Evolutionary conservation across 2,113 vertebrate species (phyloP).

Genomic region (Ammodytes marinus): DNA sequence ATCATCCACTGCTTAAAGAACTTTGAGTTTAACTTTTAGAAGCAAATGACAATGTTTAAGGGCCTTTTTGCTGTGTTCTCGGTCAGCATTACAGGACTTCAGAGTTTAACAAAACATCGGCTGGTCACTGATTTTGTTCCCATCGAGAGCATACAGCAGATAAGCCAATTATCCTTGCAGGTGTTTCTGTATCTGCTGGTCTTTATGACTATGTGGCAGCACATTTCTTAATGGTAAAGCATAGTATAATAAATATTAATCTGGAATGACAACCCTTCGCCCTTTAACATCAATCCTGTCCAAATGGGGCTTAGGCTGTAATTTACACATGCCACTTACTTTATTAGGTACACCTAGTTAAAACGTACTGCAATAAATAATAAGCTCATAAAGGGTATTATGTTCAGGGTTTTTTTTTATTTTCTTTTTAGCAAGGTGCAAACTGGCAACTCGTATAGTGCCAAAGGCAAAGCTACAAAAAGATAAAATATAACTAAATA

Average conservation of each 20-base stretch:
- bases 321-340: no score
- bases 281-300: no score
- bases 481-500: neutral
- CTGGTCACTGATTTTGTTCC: constrained; percentile 24
- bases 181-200: no score
- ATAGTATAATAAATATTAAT: no score
- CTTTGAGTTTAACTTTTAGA: neutral
- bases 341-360: no score
- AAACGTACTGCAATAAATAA: neutral
- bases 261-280: no score
- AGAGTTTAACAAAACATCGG: constrained; percentile 10
- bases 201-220: no score
- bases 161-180: no score
- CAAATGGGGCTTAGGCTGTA: no score
- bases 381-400: neutral
- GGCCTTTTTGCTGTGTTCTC: neutral
- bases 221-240: no score
- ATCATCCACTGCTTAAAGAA: constrained; percentile 5
- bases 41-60: constrained; percentile 1
- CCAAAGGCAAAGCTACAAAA: neutral
- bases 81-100: neutral
- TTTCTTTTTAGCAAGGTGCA: neutral
- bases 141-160: neutral
- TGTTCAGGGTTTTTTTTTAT: neutral
- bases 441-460: neutral